Evolutionary conservation across 2,888 invertebrate species (phyloP).

Genomic region (Euspilapteryx auroguttella): DNA sequence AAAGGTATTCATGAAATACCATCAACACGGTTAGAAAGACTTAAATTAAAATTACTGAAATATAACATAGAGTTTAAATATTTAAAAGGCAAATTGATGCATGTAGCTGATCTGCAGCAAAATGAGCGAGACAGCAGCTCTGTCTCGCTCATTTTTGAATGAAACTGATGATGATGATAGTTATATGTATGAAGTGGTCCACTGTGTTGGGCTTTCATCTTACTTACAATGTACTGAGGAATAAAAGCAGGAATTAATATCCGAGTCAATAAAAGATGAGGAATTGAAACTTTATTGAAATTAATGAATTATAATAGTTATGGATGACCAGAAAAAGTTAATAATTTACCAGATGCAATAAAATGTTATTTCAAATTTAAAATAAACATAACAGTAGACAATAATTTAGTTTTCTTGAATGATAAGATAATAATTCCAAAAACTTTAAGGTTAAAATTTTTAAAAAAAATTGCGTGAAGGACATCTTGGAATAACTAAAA

Average conservation of each 20-base stretch:
- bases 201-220: slow-evolving; percentile 7
- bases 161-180: slow-evolving; percentile 7
- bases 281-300: too few species aligned
- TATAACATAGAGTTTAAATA: slow-evolving; percentile 12
- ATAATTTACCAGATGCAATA: slow-evolving; percentile 6
- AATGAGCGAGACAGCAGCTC: too few species aligned
- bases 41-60: slow-evolving; percentile 14
- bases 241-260: slow-evolving; percentile 7
- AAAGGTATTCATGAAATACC: slow-evolving; percentile 14
- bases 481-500: slow-evolving; percentile 17
- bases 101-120: slow-evolving; percentile 14
- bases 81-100: slow-evolving; percentile 13
- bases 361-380: slow-evolving; percentile 8
- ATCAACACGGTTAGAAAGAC: slow-evolving; percentile 12
- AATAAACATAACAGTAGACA: slow-evolving; percentile 6
- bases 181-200: slow-evolving; percentile 10
- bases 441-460: slow-evolving; percentile 8
- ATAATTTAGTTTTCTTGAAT: slow-evolving; percentile 8
- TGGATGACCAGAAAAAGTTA: slow-evolving; percentile 8
- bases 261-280: slow-evolving; percentile 1
- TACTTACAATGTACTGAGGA: slow-evolving; percentile 9
- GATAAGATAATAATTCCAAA: slow-evolving; percentile 8
- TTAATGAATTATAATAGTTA: slow-evolving; percentile 5
- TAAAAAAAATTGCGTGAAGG: slow-evolving; percentile 12
- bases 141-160: slow-evolving; percentile 11